A percentile compares a stretch with the other conserved stretches of the same genome.
Conservation (phyloP, 2,888 invertebrate genomes). For the Caenorhabditis sp. region DNA sequence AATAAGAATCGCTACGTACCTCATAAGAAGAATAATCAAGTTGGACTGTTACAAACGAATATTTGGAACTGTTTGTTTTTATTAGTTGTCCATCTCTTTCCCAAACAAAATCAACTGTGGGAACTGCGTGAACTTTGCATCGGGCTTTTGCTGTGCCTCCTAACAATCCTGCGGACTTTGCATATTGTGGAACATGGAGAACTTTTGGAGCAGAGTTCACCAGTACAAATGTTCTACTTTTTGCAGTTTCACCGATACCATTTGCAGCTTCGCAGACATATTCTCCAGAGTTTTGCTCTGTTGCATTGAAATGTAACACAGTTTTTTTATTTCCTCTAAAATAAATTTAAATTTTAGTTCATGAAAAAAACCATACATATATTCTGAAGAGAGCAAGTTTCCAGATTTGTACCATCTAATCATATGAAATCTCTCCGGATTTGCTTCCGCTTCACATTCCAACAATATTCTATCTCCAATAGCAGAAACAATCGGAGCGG, state of each 20-base stretch:
- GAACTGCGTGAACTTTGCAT: constrained; percentile 79
- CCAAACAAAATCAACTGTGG: constrained; percentile 79
- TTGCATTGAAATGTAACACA: constrained; percentile 78
- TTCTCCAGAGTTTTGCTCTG: constrained; percentile 75
- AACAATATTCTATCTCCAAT: constrained; percentile 78
- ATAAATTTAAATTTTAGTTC: neutral
- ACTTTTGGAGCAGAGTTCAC: constrained; percentile 78
- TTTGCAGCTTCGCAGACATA: constrained; percentile 79
- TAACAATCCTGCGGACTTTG: constrained; percentile 76
- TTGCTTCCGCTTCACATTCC: constrained; percentile 82
- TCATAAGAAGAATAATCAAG: constrained; percentile 79
- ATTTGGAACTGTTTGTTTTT: constrained; percentile 79
- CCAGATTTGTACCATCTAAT: constrained; percentile 78
- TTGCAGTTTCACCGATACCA: constrained; percentile 75
- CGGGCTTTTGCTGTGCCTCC: constrained; percentile 68
- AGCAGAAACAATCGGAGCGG: constrained; percentile 78
- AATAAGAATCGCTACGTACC: constrained; percentile 60
- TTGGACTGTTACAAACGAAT: constrained; percentile 73
- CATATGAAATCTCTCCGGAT: constrained; percentile 76
- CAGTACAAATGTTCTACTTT: constrained; percentile 74
- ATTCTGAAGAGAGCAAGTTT: constrained; percentile 12
- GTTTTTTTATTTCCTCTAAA: constrained; percentile 61
- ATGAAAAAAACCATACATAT: neutral
- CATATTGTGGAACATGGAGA: constrained; percentile 64
- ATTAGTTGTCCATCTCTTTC: constrained; percentile 73